phyloP scores from a whole-genome alignment of 1,140 invertebrate species.

The Temnothorax nylanderi region DNA sequence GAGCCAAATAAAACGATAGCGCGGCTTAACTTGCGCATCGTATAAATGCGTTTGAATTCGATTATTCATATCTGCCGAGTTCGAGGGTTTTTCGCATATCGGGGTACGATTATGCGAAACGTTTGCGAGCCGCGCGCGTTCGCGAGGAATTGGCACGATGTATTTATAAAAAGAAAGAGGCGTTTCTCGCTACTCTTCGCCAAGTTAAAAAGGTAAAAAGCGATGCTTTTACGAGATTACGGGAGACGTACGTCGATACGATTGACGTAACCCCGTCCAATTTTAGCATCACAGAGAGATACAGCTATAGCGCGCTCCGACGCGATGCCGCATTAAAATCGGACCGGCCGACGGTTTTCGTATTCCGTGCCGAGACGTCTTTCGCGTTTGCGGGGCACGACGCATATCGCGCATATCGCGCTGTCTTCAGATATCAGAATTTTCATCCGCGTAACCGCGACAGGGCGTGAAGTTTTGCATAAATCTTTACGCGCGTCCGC shows the following conservation, averaged over 20 bases:
- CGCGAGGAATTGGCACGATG: conserved; percentile 22
- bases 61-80: conserved; percentile 30
- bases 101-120: conserved; percentile 26
- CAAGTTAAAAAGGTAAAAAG: conserved; percentile 29
- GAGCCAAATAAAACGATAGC: background rate
- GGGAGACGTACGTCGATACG: conserved; percentile 47
- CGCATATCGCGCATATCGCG: background rate
- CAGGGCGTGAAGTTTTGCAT: conserved; percentile 16
- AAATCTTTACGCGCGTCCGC: background rate
- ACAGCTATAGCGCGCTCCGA: background rate
- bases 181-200: background rate
- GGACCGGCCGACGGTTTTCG: conserved; percentile 31
- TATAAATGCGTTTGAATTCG: conserved; percentile 8
- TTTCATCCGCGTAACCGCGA: conserved; percentile 2
- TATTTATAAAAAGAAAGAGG: conserved; percentile 31
- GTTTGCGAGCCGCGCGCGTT: background rate
- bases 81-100: background rate
- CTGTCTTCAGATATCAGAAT: conserved; percentile 15
- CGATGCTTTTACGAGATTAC: conserved; percentile 52
- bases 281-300: conserved; percentile 48
- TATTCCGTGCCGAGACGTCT: conserved; percentile 10
- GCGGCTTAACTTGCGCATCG: background rate
- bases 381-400: background rate
- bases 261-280: conserved; percentile 58
- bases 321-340: conserved; percentile 38